Conservation (phyloP, 2,113 vertebrate species). For the Gasterosteus aculeatus region DNA sequence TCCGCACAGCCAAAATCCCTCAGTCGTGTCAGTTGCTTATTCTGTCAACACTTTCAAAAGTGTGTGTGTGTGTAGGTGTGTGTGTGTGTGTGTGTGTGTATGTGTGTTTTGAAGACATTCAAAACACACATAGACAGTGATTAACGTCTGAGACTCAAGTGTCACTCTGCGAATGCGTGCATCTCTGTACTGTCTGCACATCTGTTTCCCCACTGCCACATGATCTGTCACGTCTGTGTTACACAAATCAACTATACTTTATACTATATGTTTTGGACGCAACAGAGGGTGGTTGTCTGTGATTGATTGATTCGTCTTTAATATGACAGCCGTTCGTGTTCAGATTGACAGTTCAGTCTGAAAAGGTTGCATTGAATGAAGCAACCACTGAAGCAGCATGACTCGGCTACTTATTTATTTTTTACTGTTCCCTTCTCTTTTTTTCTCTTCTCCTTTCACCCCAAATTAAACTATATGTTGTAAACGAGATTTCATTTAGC, state of each 20-base stretch:
- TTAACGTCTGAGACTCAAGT: slow-evolving; percentile 27
- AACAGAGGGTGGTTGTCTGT: slow-evolving; percentile 26
- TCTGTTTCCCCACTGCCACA: slow-evolving; percentile 31
- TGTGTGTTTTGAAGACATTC: slow-evolving; percentile 18
- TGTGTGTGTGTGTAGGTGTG: slow-evolving; percentile 6
- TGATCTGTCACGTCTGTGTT: slow-evolving; percentile 50
- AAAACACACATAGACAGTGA: too few relatives aligned
- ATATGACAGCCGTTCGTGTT: slow-evolving; percentile 58
- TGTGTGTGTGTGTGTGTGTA: slow-evolving; percentile 9
- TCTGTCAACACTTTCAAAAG: slow-evolving; percentile 36
- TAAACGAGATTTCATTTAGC: not conserved
- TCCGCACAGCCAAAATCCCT: slow-evolving; percentile 18
- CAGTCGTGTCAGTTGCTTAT: slow-evolving; percentile 35
- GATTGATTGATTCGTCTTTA: slow-evolving; percentile 60
- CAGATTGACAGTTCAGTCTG: slow-evolving; percentile 38
- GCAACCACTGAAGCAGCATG: slow-evolving; percentile 4
- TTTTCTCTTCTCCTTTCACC: not conserved
- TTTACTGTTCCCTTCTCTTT: not conserved
- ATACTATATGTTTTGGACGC: slow-evolving; percentile 21
- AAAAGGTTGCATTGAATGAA: slow-evolving; percentile 38
- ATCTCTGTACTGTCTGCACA: slow-evolving; percentile 23
- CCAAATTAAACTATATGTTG: not conserved
- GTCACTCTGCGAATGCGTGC: not conserved
- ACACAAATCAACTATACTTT: slow-evolving; percentile 33
- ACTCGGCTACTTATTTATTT: not conserved